These are phyloP conservation scores for Callipepla californica DNA, from an alignment of 2,113 vertebrate species.

Conservation along the genomic window DNA sequence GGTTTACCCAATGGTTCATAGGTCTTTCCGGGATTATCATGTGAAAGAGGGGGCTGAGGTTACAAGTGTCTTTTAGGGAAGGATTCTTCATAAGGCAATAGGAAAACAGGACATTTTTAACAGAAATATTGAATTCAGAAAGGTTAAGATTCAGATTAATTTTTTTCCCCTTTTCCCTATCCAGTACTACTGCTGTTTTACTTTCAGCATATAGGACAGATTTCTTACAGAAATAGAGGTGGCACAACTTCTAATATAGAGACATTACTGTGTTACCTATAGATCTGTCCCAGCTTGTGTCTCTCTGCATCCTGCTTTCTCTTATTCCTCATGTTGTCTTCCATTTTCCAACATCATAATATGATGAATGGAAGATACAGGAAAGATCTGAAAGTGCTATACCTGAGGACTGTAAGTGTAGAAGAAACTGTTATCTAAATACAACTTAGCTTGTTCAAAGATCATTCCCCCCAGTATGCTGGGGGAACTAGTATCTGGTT, in stretches of 20 bases:
- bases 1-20: neutral
- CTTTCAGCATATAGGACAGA: neutral
- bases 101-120: neutral
- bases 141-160: neutral
- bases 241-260: neutral
- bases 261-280: neutral
- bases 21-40: neutral
- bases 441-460: neutral
- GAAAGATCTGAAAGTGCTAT: neutral
- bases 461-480: neutral
- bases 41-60: rapidly evolving
- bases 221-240: neutral
- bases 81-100: neutral
- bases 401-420: neutral
- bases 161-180: neutral
- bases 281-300: neutral
- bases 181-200: neutral
- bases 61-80: neutral
- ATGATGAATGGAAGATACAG: neutral
- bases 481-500: neutral
- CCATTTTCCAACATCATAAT: neutral
- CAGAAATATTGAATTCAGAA: neutral
- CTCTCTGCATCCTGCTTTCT: neutral
- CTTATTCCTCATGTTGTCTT: neutral
- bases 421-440: neutral